phyloP scores from a whole-genome alignment of 2,888 invertebrate species.

The Dryadula phaetusa region DNA sequence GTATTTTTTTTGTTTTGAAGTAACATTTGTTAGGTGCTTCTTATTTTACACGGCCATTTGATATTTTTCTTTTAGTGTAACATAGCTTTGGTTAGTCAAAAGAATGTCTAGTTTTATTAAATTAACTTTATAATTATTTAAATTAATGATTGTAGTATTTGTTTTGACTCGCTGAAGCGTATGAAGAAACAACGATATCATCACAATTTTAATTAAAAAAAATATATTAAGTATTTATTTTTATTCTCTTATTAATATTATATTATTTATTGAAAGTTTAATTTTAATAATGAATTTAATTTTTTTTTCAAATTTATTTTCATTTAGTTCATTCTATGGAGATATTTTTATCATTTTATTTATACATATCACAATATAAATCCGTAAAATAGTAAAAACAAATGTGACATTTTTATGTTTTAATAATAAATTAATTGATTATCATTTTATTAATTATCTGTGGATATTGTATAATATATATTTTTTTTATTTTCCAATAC shows the following conservation, averaged over 20 bases:
- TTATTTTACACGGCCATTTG: not conserved
- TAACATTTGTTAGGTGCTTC: conserved; percentile 16
- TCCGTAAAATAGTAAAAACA: not conserved
- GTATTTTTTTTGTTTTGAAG: not conserved
- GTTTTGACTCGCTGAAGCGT: not conserved
- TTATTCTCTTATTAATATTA: too few relatives aligned
- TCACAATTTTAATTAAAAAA: not conserved
- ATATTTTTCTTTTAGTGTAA: not conserved
- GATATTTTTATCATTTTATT: too few relatives aligned
- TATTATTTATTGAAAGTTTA: too few relatives aligned
- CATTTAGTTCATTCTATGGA: not conserved
- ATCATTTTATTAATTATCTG: conserved; percentile 2
- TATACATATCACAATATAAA: not conserved
- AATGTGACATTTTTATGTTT: conserved; percentile 8
- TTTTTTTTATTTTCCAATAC: not conserved
- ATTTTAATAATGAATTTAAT: too few relatives aligned
- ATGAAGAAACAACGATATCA: conserved; percentile 11
- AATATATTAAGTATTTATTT: too few relatives aligned
- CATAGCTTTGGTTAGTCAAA: conserved; percentile 6
- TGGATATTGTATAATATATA: conserved; percentile 10
- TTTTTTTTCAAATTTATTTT: too few relatives aligned
- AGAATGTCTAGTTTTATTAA: not conserved
- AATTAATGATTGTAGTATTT: not conserved
- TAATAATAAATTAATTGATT: not conserved
- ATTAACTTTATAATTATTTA: not conserved